Conservation (phyloP, 2,797 vertebrate genomes). For the Agapornis canus region DNA sequence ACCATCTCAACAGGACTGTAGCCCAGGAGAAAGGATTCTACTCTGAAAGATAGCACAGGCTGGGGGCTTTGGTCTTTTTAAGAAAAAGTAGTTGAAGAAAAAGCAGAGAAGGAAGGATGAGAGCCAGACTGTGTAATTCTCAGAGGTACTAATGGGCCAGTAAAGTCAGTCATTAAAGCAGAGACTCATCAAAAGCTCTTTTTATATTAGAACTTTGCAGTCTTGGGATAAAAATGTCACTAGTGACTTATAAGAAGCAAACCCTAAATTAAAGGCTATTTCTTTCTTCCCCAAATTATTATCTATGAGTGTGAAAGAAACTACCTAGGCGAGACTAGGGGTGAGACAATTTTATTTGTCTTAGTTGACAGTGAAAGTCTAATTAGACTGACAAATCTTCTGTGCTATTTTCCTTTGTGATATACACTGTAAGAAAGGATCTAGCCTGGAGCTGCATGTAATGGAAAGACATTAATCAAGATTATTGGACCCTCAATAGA, state of each 20-base stretch:
- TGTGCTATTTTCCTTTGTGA: slow-evolving; percentile 64
- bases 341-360: slow-evolving; percentile 69
- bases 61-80: background rate
- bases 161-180: slow-evolving; percentile 15
- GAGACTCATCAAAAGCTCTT: slow-evolving; percentile 19
- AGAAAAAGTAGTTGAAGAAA: background rate
- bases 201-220: slow-evolving; percentile 17
- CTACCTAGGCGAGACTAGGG: slow-evolving; percentile 49
- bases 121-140: background rate
- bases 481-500: slow-evolving; percentile 69
- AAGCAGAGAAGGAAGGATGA: background rate
- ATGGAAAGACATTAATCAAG: slow-evolving; percentile 75
- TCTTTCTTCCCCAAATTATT: slow-evolving; percentile 56
- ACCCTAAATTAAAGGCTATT: slow-evolving; percentile 71
- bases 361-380: slow-evolving; percentile 71
- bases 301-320: slow-evolving; percentile 60
- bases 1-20: background rate
- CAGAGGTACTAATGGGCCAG: background rate
- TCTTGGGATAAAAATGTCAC: slow-evolving; percentile 64
- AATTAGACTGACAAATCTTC: slow-evolving; percentile 80
- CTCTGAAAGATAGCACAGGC: background rate
- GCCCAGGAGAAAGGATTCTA: background rate
- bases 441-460: slow-evolving; percentile 57
- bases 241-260: slow-evolving; percentile 56
- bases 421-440: slow-evolving; percentile 60